A percentile compares a stretch with the other conserved stretches of the same genome.
These are phyloP conservation scores for Malurus cyaneus DNA, from an alignment of 2,113 vertebrate species.

Conservation along the genomic window DNA sequence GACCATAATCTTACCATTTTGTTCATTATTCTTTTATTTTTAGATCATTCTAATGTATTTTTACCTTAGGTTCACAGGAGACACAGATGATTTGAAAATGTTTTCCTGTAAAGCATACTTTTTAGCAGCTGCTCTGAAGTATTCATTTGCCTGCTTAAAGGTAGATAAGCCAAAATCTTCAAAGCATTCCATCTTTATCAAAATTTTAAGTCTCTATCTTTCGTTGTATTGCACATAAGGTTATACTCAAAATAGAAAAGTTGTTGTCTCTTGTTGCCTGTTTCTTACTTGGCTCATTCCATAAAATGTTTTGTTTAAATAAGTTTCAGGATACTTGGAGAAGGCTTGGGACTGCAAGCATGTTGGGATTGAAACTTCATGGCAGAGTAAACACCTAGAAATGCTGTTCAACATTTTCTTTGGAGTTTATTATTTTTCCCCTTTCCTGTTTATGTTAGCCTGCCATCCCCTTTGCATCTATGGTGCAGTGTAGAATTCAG, in stretches of 20 bases:
- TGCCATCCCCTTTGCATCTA: background rate
- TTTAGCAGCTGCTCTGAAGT: background rate
- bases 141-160: background rate
- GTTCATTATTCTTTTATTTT: background rate
- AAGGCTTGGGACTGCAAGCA: background rate
- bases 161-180: background rate
- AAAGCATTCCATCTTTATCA: background rate
- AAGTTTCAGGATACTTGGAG: background rate
- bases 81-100: background rate
- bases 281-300: background rate
- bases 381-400: accelerated
- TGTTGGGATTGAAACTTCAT: background rate
- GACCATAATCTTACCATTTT: background rate
- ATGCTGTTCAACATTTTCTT: background rate
- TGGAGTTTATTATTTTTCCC: background rate
- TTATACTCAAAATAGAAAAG: background rate
- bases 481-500: background rate
- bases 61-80: background rate
- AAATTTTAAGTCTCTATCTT: background rate
- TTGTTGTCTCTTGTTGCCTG: background rate
- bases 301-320: background rate
- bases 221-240: background rate
- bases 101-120: background rate
- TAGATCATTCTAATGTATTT: background rate
- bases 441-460: background rate